Base-by-base conservation (phyloP, 2,888 invertebrate species). In the Leptopilina syphax region DNA sequence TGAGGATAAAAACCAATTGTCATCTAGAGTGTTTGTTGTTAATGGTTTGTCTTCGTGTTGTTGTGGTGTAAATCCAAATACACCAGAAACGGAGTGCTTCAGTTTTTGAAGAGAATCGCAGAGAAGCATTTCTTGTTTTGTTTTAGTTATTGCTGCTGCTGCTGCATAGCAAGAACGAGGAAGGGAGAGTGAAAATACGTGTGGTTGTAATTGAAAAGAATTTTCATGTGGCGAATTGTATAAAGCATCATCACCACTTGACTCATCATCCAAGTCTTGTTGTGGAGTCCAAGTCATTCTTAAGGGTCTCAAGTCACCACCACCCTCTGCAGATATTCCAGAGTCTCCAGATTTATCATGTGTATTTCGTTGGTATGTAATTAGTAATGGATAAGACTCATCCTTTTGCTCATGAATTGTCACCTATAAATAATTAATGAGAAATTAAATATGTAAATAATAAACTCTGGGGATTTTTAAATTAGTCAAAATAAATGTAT, bases 321-420 rank as follows among this genome's bases (percentile, higher is more conserved):
- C 79, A 94, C 95, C 89, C 96, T 44, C 96, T 0, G 96, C 96
- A 0, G 96, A 96, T 85, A 97, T 97, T 0, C 96, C 97, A 0
- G 96, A 96, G 91, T 97, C 97, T 0, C 96, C 96, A 1, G 96
- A 96, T 90, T 96, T 96, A 88, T 96, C 96, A 82, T 95, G 93
- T 77, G 92, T 92, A 27, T 92, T 93, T 57, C 93, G 91, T 9
- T 86, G 94, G 89, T 88, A 95, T 44, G 44, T 7, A 8, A 83
- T 92, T 67, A 92, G 91, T 88, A 92, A 93, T 92, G 89, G 91
- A 89, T 84, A 88, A 90, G 86, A 93, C 87, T 50, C 50, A 10
- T 50, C 50, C 9, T 50, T 12, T 50, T 50, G 50, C 10, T 50
- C 12, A 10, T 50, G 50, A 3, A 50, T 50, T 50, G 10, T 50